Evolutionary conservation across 2,888 invertebrate species (phyloP).

Genomic region (Amblyteles armatorius): DNA sequence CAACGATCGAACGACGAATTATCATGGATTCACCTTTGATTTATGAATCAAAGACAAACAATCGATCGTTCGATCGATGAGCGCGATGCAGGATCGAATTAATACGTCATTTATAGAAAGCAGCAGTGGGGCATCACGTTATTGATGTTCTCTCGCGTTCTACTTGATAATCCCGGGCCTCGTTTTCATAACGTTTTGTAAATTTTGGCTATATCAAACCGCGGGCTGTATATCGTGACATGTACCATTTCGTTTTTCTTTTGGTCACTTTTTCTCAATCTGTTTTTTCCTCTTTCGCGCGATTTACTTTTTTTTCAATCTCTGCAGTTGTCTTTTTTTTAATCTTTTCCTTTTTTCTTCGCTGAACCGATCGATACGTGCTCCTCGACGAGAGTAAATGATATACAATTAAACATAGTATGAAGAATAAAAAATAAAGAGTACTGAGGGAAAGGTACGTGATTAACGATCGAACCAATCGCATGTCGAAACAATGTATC

Average conservation of each 20-base stretch:
- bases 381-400: slow-evolving; percentile 74
- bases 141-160: slow-evolving; percentile 72
- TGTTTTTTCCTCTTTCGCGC: slow-evolving; percentile 37
- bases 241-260: slow-evolving; percentile 44
- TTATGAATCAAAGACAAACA: slow-evolving; percentile 15
- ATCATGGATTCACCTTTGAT: slow-evolving; percentile 26
- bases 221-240: slow-evolving; percentile 81
- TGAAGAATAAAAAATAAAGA: slow-evolving; percentile 64
- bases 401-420: slow-evolving; percentile 18
- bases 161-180: slow-evolving; percentile 65
- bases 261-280: slow-evolving; percentile 9
- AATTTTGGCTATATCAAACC: slow-evolving; percentile 68
- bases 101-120: slow-evolving; percentile 77
- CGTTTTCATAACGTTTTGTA: slow-evolving; percentile 64
- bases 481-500: slow-evolving; percentile 32
- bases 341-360: slow-evolving; percentile 38
- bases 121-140: slow-evolving; percentile 76
- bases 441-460: slow-evolving; percentile 30
- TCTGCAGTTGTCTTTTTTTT: slow-evolving; percentile 21
- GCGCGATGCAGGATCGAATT: slow-evolving; percentile 72
- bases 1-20: slow-evolving; percentile 31
- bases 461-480: slow-evolving; percentile 61
- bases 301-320: not conserved
- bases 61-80: slow-evolving; percentile 24
- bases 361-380: slow-evolving; percentile 76